Conservation (phyloP, 2,797 vertebrate genomes). For the Hoplostethus mediterraneus region DNA sequence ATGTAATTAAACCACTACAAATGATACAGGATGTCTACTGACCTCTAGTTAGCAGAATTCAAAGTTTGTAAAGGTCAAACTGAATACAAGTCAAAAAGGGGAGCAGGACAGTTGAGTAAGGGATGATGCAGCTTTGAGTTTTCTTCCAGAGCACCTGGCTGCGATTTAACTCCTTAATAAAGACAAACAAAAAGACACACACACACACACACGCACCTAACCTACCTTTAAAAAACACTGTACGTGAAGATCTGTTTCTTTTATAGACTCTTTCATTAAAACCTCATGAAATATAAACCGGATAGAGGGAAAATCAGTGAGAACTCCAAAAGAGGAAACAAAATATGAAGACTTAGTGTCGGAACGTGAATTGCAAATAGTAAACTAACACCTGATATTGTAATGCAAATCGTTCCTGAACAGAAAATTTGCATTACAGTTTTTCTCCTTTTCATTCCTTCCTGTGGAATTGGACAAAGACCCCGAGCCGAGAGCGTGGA, state of each 20-base stretch:
- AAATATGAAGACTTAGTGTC: slow-evolving; percentile 19
- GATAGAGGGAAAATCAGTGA: not conserved
- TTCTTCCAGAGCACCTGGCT: slow-evolving; percentile 39
- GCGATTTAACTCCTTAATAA: slow-evolving; percentile 40
- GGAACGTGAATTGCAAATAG: slow-evolving; percentile 5
- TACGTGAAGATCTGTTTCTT: not conserved
- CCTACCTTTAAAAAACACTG: slow-evolving; percentile 26
- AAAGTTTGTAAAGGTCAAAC: slow-evolving; percentile 33
- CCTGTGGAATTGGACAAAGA: slow-evolving; percentile 20
- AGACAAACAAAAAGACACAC: not conserved
- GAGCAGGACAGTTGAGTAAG: slow-evolving; percentile 31
- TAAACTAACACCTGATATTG: slow-evolving; percentile 2
- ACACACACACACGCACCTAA: not conserved
- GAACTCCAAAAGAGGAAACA: not conserved
- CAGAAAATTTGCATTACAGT: slow-evolving; percentile 32
- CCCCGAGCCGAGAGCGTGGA: slow-evolving; percentile 12
- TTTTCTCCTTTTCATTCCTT: not conserved
- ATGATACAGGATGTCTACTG: not conserved
- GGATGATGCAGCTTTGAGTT: slow-evolving; percentile 44
- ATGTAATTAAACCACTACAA: too few relatives aligned
- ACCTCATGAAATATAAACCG: slow-evolving; percentile 25
- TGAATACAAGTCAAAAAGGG: slow-evolving; percentile 27
- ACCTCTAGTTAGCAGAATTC: not conserved
- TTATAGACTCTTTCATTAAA: slow-evolving; percentile 17
- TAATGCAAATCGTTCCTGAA: slow-evolving; percentile 11